Base-by-base conservation (phyloP, 2,797 vertebrate species). In the Leucoraja ocellata region DNA sequence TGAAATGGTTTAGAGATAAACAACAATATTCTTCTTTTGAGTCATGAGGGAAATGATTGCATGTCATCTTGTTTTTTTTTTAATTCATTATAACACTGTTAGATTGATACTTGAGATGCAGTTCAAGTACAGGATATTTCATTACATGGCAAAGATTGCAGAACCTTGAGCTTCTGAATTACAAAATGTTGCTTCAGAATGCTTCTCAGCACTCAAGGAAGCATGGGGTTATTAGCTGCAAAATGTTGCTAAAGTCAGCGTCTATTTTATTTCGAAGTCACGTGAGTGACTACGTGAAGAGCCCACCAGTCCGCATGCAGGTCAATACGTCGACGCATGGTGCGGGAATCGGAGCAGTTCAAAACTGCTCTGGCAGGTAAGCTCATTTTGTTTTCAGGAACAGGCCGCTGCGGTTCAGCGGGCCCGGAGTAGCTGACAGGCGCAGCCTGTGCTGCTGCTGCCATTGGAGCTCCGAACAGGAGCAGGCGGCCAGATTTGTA, bases 121-220 rank as follows among this genome's bases (percentile, higher is more conserved):
- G 25, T 76, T 92, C 36, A 25, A 54, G 68, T 28, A 1, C 39
- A 92, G 23, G 23, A 28, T 23, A 92, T 74, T 76, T 92, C 25
- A 91, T 91, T 91, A 14, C 25, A 23, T 92, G 90, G n/a, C 68
- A 54, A 92, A 46, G 90, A 91, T 54, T 71, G 65, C 54, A 28
- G 36, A 91, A 54, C 11, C 39, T 91, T 92, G 90, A 25, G 90
- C 71, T 54, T 28, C 71, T 92, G 71, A 58, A 74, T 25, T 28
- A 28, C 36, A 74, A 74, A 92, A 92, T 74, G 23, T 92, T 6
- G 10, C 21, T 39, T 74, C 39, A 54, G 39, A 74, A 54, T n/a
- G 4, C 68, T 7, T 54, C 39, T 76, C 90, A 54, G 13, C 32
- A 92, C 39, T 91, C 71, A 54, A 74, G 21, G n/a, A 6, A 92